A percentile compares a stretch with the other conserved stretches of the same genome.
Conservation (phyloP, 2,113 vertebrate genomes). For the Microcebus jonahi region DNA sequence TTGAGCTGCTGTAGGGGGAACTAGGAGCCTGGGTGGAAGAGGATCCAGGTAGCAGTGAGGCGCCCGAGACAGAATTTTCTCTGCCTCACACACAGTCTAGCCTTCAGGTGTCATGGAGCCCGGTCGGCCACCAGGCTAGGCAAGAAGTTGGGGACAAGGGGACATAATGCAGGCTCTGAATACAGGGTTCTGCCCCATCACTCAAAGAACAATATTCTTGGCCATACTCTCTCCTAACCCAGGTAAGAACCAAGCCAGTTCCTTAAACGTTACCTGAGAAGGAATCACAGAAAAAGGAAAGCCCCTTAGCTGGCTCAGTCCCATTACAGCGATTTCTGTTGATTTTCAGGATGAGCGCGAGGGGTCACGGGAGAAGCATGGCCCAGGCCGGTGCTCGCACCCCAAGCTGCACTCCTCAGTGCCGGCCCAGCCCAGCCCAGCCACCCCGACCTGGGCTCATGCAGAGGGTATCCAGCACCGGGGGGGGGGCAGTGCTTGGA, state of each 20-base stretch:
- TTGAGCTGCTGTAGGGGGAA: not conserved
- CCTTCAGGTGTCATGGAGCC: not conserved
- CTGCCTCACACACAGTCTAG: not conserved
- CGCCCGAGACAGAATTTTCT: not conserved
- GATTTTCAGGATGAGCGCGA: not conserved
- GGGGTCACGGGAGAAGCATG: not conserved
- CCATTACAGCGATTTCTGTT: not conserved
- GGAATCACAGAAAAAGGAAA: conserved; percentile 35
- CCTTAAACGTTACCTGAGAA: not conserved
- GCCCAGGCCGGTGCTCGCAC: not conserved
- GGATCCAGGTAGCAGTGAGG: not conserved
- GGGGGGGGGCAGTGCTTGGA: not conserved
- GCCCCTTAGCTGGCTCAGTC: not conserved
- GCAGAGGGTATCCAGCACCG: not conserved
- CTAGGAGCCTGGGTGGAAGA: not conserved
- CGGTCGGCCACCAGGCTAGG: not conserved
- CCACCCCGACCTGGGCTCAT: accelerated
- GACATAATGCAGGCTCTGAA: not conserved
- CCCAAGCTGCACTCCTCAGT: not conserved
- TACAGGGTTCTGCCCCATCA: not conserved
- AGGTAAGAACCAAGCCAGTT: not conserved
- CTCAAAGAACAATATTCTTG: not conserved
- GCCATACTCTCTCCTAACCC: not conserved
- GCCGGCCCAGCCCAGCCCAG: not conserved
- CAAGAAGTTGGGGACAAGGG: not conserved